Base-by-base conservation (phyloP, 2,888 invertebrate species). In the Folsomia candida region DNA sequence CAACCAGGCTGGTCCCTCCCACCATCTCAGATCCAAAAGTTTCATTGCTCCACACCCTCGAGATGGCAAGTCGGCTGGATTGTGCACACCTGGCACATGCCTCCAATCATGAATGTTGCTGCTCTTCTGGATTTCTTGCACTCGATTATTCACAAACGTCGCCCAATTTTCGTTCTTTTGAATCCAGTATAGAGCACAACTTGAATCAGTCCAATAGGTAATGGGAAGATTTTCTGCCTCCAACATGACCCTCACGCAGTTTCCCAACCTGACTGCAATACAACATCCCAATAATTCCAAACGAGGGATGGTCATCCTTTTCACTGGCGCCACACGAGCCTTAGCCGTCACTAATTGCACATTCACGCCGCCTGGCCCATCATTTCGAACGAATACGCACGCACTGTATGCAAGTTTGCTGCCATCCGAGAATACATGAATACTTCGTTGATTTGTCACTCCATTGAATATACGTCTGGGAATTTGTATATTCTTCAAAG, bases 351-450 rank as follows among this genome's bases (percentile, higher is more conserved):
- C 25, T 22, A 81, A 67, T 58, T 77, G 76, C 1, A 81, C 78
- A 20, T 58, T 59, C 1, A 78, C 68, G 27, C 62, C 61, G 1
- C 63, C 61, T 18, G 59, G 54, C 18, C 2, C n/a, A 27, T 73
- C 74, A 22, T 20, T 65, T 59, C 81, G 69, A 18, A 79, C 27
- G 75, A 75, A 81, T 47, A 80, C 68, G 6, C 70, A 78, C 0
- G 81, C 74, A 1, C 81, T 80, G 59, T 81, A 81, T 0, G 81
- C 81, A 2, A 24, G 14, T 58, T 73, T 66, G 47, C 80, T 79
- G 1, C 81, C 81, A 68, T 82, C 81, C n/a, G 71, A 71, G 70
- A 82, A 81, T 0, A 77, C 75, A 60, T 82, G 81, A n/a, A 81
- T 25, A 20, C 75, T 71, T 29, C 77, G 68, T 2, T 69, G 27